Percentiles rank a stretch among this genome's conserved stretches.
Conservation (phyloP, 2,888 invertebrate genomes). For the Callimorpha dominula region DNA sequence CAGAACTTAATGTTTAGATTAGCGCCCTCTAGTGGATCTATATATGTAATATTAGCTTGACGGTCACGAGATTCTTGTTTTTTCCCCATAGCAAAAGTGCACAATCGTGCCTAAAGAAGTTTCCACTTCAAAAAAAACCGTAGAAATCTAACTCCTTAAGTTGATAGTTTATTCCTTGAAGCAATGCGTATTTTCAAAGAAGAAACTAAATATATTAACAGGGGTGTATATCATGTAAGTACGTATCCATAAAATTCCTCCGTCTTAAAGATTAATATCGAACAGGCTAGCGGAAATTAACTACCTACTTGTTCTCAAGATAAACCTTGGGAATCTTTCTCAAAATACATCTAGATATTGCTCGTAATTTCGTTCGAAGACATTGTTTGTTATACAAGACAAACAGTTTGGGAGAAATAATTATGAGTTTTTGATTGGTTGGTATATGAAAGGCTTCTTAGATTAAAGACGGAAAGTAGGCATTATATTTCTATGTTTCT, state of each 20-base stretch:
- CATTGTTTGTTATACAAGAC: slow-evolving; percentile 4
- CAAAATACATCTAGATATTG: slow-evolving; percentile 2
- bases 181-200: background rate
- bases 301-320: slow-evolving; percentile 11
- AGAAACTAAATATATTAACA: background rate
- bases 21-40: too few species aligned
- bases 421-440: background rate
- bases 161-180: background rate
- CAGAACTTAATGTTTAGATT: too few species aligned
- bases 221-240: slow-evolving; percentile 1
- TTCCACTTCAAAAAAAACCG: too few species aligned
- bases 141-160: background rate
- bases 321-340: slow-evolving; percentile 9
- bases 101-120: too few species aligned
- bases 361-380: slow-evolving; percentile 7
- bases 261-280: slow-evolving; percentile 18
- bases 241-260: background rate
- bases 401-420: slow-evolving; percentile 5
- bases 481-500: background rate
- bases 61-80: too few species aligned
- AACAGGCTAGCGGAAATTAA: slow-evolving; percentile 17
- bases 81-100: too few species aligned
- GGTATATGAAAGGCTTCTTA: background rate
- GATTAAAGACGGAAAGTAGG: background rate
- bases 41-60: too few species aligned